phyloP scores from a whole-genome alignment of 2,888 invertebrate species.

The Pterostichus niger region DNA sequence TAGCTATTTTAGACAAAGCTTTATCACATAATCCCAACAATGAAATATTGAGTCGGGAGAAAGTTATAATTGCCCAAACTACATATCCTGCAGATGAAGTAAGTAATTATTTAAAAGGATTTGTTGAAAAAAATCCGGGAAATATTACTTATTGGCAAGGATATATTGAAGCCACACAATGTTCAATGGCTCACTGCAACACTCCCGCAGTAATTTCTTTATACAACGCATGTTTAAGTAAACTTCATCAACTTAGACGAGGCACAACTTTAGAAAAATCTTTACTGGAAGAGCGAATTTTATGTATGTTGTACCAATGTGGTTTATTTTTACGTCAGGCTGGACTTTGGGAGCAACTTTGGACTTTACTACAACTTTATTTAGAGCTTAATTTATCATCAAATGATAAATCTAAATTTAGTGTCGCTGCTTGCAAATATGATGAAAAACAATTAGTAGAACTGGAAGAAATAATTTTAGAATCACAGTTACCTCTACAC shows the following conservation, averaged over 20 bases:
- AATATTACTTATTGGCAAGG: slow-evolving; percentile 79
- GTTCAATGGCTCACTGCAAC: slow-evolving; percentile 82
- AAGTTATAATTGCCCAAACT: slow-evolving; percentile 77
- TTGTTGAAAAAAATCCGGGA: slow-evolving; percentile 78
- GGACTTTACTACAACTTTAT: slow-evolving; percentile 85
- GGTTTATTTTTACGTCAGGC: slow-evolving; percentile 84
- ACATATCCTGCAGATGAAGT: slow-evolving; percentile 82
- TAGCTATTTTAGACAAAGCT: slow-evolving; percentile 82
- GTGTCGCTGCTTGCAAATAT: slow-evolving; percentile 71
- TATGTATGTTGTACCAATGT: slow-evolving; percentile 78
- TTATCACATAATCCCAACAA: slow-evolving; percentile 80
- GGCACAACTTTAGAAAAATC: slow-evolving; percentile 73
- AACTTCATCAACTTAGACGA: slow-evolving; percentile 76
- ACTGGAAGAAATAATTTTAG: slow-evolving; percentile 82
- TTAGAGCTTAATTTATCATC: slow-evolving; percentile 83
- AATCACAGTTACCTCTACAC: slow-evolving; percentile 83
- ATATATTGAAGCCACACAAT: slow-evolving; percentile 78
- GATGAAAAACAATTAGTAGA: slow-evolving; percentile 79
- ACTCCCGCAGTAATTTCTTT: slow-evolving; percentile 80
- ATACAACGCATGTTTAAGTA: slow-evolving; percentile 79
- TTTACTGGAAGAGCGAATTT: slow-evolving; percentile 75
- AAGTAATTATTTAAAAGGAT: slow-evolving; percentile 76
- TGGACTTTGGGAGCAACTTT: slow-evolving; percentile 87
- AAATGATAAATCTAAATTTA: slow-evolving; percentile 72
- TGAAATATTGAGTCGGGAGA: slow-evolving; percentile 78